Percentiles rank a stretch among this genome's conserved stretches.
Conservation (phyloP, 1,140 invertebrate genomes). For the Lethocerus indicus region DNA sequence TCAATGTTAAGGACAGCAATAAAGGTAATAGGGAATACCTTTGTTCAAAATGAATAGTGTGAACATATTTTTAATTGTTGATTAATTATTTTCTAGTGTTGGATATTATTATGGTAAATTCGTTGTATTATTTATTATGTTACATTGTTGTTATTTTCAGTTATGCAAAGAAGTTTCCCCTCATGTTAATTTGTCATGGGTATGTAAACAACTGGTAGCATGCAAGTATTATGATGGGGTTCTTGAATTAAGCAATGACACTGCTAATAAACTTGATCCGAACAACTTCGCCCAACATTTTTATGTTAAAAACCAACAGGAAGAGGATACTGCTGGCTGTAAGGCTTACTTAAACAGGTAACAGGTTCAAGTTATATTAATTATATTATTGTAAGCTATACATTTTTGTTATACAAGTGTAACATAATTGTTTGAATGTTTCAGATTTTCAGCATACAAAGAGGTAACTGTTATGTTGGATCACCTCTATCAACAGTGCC, state of each 20-base stretch:
- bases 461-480: slow-evolving; percentile 66
- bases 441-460: slow-evolving; percentile 75
- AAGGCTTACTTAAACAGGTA: slow-evolving; percentile 47
- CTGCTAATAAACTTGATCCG: slow-evolving; percentile 72
- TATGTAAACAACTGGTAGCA: slow-evolving; percentile 59
- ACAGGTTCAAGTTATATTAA: too few relatives aligned
- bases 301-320: slow-evolving; percentile 69
- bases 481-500: slow-evolving; percentile 53
- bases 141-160: slow-evolving; percentile 23
- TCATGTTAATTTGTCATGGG: slow-evolving; percentile 53
- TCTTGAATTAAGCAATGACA: slow-evolving; percentile 69
- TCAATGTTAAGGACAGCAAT: slow-evolving; percentile 8
- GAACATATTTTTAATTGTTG: not conserved
- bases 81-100: not conserved
- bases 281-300: slow-evolving; percentile 75
- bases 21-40: slow-evolving; percentile 10
- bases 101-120: not conserved
- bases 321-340: slow-evolving; percentile 59
- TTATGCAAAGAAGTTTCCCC: slow-evolving; percentile 72
- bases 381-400: too few relatives aligned
- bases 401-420: not conserved
- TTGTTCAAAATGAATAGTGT: not conserved
- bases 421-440: slow-evolving; percentile 15
- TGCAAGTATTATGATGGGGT: slow-evolving; percentile 74
- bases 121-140: not conserved